These are phyloP conservation scores for Motacilla alba DNA, from an alignment of 2,113 vertebrate genomes.

Conservation along the genomic window DNA sequence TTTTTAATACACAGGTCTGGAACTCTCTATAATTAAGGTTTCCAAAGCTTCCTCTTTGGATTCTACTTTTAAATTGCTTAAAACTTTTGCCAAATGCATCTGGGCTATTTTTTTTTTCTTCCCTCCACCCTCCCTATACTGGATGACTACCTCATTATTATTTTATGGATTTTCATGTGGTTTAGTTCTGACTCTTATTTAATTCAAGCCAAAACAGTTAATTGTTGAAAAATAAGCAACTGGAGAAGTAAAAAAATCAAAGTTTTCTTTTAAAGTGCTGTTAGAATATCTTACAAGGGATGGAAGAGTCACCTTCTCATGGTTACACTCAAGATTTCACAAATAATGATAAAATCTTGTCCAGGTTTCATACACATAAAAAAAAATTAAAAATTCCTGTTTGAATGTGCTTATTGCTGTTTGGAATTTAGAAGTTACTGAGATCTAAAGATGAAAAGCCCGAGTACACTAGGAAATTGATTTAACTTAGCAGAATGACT, in stretches of 20 bases:
- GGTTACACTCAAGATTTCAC: neutral
- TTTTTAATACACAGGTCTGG: neutral
- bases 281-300: neutral
- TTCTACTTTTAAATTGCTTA: neutral
- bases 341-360: neutral
- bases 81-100: neutral
- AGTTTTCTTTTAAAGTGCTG: neutral
- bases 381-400: fast-evolving
- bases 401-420: neutral
- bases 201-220: neutral
- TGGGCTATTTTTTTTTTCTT: neutral
- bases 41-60: neutral
- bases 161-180: neutral
- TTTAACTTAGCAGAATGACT: neutral
- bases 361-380: neutral
- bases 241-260: neutral
- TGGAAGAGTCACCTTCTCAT: neutral
- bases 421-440: neutral
- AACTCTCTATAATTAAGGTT: neutral
- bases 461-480: neutral
- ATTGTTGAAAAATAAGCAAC: neutral
- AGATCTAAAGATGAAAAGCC: neutral
- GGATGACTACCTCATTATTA: neutral
- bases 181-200: neutral
- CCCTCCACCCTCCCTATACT: neutral